Evolutionary conservation across 37 sponge, comb jelly and placozoan species (phyloP), one percentile per base, ranked within the genome.

Genomic region (Ephydatia muelleri): DNA sequence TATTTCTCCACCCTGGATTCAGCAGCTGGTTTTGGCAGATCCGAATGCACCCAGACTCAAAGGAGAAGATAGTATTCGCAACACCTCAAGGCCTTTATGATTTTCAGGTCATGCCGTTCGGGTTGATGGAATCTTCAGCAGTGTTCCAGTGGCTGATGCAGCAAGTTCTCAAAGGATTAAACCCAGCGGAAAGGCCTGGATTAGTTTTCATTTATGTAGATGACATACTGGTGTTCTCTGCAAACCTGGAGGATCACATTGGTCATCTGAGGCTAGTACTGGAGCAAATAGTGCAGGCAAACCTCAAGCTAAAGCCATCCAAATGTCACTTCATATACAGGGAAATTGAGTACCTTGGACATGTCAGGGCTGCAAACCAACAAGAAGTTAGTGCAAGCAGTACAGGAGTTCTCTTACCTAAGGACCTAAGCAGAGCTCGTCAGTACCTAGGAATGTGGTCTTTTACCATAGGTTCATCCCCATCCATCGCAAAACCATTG

Each of bases 11-110:
- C 84, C n/a, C 40, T 88, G 1, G 80, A 88, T 29, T 64, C 72
- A 5, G 84, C 79, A 2, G 83, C 14, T 78, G 88, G 0, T 87
- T 48, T 70, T 87, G 88, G 82, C 80, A 81, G 82, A 85, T 85
- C 34, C 70, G 73, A 49, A 47, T 78, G n/a, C 73, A 85, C 40
- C 86, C 49, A 4, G 48, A 33, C 34, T 85, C 79, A 2, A 79
- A 85, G 80, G 80, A 85, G 47, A 43, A 43, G 47, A 43, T 43
- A 43, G 47, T 8, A 43, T 43, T 43, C 8, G 47, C 47, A 43
- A 43, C 47, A 43, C 47, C 47, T 43, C 47, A 43, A 43, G 47
- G 47, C 47, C 47, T 43, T 8, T 43, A 11, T 43, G 47, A 43
- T 11, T 43, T 43, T 43, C 47, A 43, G 47, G 47, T 43, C 47